Percentiles rank a stretch among this genome's conserved stretches.
These are phyloP conservation scores for Drosophila aff. DNA, from an alignment of 1,140 invertebrate genomes.

Conservation along the genomic window DNA sequence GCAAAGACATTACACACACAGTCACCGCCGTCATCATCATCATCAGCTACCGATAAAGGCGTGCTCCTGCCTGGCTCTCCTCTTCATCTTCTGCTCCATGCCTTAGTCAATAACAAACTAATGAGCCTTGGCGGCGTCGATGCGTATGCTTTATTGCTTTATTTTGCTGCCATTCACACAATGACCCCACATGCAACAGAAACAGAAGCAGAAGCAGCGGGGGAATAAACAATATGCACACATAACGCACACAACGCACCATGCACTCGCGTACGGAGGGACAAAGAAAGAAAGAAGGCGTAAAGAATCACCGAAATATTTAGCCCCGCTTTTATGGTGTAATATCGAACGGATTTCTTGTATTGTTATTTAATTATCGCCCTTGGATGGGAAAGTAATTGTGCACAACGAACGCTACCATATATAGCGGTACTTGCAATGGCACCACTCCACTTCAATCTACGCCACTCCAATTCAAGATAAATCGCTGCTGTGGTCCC, in stretches of 20 bases:
- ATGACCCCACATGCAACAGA: slow-evolving; percentile 75
- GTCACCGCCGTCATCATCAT: slow-evolving; percentile 52
- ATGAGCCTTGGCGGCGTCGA: slow-evolving; percentile 77
- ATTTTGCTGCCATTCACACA: slow-evolving; percentile 78
- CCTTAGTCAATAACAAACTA: slow-evolving; percentile 81
- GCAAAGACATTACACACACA: slow-evolving; percentile 51
- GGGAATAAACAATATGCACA: slow-evolving; percentile 43
- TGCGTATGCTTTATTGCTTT: slow-evolving; percentile 72
- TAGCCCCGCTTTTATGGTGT: slow-evolving; percentile 29
- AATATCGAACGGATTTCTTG: slow-evolving; percentile 52
- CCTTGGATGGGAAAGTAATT: slow-evolving; percentile 46
- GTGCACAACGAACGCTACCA: slow-evolving; percentile 9
- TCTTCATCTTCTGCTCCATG: slow-evolving; percentile 28
- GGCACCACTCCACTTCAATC: slow-evolving; percentile 22
- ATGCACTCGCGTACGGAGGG: not conserved
- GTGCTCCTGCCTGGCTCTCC: slow-evolving; percentile 32
- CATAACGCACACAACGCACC: slow-evolving; percentile 11
- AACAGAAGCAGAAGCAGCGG: slow-evolving; percentile 28
- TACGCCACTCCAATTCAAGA: slow-evolving; percentile 32
- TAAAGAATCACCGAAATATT: slow-evolving; percentile 55
- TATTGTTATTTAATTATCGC: slow-evolving; percentile 62
- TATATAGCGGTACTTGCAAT: slow-evolving; percentile 22
- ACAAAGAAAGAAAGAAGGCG: slow-evolving; percentile 25
- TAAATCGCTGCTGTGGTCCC: slow-evolving; percentile 48
- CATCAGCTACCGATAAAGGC: slow-evolving; percentile 77